Evolutionary conservation across 2,888 invertebrate genomes (phyloP), one percentile per base, ranked within the genome.

Genomic region (Napeogenes sylphis): DNA sequence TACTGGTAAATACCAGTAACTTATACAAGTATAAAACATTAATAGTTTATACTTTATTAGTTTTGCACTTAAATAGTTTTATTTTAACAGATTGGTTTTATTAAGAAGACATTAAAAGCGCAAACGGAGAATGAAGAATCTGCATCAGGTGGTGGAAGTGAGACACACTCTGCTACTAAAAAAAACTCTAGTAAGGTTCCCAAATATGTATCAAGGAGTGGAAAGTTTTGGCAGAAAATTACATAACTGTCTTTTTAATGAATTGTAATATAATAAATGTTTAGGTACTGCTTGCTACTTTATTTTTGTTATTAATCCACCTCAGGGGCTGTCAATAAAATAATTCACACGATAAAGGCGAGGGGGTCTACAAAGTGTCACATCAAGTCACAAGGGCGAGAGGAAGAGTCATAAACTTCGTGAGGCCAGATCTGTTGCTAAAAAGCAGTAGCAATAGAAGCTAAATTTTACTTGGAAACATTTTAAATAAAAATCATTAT

Each of bases 111-210:
- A 1, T 87, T 98, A 46, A 97, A 97, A 82, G 93, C 94, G 33
- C 97, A 96, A 76, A 93, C 93, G 71, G 97, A 97, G 73, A 94
- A 93, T n/a, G 97, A 97, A 71, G 97, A 98, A 77, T 94, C 94
- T 14, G 96, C 96, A 81, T 93, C 95, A 30, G 94, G 94, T 4
- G 96, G 95, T 61, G 83, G 87, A 56, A 83, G 85, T 32, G 90
- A 89, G 63, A 80, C 83, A 0, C 90, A 88, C 70, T 87, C 86
- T 1, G 90, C 87, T 70, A 88, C 88, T 12, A 94, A 93, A 89
- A 96, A 97, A 94, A 95, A 95, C 87, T 96, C 97, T 78, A 76
- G 91, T 88, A 81, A 95, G 93, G 91, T 92, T 30, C 30, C 51
- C 86, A 83, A 95, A 90, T 93, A 93, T 70, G 90, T 93, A 61